phyloP scores from a whole-genome alignment of 2,113 vertebrate species.

The Azemiops feae region DNA sequence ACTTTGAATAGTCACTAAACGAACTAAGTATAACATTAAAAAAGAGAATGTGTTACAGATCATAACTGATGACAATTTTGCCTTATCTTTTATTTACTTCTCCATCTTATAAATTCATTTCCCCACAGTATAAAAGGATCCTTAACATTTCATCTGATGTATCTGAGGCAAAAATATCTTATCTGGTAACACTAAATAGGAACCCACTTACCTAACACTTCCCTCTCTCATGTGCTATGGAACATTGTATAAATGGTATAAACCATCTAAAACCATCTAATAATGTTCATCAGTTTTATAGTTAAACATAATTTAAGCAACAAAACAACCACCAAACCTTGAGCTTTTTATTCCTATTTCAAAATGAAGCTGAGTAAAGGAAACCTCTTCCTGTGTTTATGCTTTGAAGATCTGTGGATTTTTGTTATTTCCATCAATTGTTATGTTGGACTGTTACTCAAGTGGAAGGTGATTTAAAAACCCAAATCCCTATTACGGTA shows the following conservation, averaged over 20 bases:
- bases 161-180: conserved; percentile 47
- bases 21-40: conserved; percentile 25
- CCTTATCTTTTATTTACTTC: conserved; percentile 38
- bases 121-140: too few species aligned
- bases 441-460: neutral
- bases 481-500: neutral
- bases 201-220: conserved; percentile 47
- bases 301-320: conserved; percentile 20
- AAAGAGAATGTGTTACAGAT: conserved; percentile 35
- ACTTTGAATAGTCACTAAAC: too few species aligned
- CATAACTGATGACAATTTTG: conserved; percentile 44
- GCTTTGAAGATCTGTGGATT: neutral
- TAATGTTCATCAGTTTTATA: conserved; percentile 11
- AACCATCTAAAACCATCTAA: conserved; percentile 17
- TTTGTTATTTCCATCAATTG: neutral
- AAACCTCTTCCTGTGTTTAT: neutral
- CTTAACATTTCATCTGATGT: conserved; percentile 38
- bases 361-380: neutral
- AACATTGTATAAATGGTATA: conserved; percentile 18
- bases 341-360: neutral
- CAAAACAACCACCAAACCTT: conserved; percentile 23
- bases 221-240: conserved; percentile 28
- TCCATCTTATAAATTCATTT: conserved; percentile 35
- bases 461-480: neutral
- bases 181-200: conserved; percentile 41